Percentiles rank a stretch among this genome's conserved stretches.
These are phyloP conservation scores for Pogonomyrmex barbatus DNA, from an alignment of 1,140 invertebrate genomes.

Conservation along the genomic window DNA sequence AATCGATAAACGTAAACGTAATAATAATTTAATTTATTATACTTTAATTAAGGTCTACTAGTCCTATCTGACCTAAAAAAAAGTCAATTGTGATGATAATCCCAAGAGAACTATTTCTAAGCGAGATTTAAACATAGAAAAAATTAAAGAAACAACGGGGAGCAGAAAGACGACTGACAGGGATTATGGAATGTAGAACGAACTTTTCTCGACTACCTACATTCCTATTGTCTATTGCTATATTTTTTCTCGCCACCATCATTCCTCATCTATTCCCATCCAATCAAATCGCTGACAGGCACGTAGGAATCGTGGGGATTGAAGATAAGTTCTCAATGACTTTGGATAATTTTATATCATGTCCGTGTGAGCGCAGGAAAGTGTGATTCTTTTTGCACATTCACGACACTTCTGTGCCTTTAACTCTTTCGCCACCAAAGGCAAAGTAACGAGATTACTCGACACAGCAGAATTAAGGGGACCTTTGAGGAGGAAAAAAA, in stretches of 20 bases:
- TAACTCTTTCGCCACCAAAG: background rate
- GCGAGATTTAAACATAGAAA: conserved; percentile 4
- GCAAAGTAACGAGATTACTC: conserved; percentile 20
- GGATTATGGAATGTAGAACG: conserved; percentile 77
- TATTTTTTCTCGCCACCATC: conserved; percentile 25
- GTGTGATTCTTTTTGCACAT: conserved; percentile 25
- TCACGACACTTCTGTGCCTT: background rate
- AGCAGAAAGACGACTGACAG: conserved; percentile 56
- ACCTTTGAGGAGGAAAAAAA: conserved; percentile 41
- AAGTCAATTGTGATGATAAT: background rate
- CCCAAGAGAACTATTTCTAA: conserved; percentile 33
- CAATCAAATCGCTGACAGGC: conserved; percentile 23
- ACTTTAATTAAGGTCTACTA: conserved; percentile 1
- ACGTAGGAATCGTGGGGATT: conserved; percentile 14
- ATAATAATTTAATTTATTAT: conserved; percentile 16
- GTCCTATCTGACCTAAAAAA: background rate
- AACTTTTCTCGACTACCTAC: conserved; percentile 74
- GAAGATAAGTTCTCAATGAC: background rate
- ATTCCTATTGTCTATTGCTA: background rate
- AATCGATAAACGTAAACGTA: background rate
- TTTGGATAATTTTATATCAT: conserved; percentile 42
- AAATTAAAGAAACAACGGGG: conserved; percentile 21
- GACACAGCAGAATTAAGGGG: conserved; percentile 40
- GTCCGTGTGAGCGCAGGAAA: background rate
- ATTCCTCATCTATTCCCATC: conserved; percentile 20